Conservation (phyloP, 1,140 invertebrate species). For the Antheraea mylitta region DNA sequence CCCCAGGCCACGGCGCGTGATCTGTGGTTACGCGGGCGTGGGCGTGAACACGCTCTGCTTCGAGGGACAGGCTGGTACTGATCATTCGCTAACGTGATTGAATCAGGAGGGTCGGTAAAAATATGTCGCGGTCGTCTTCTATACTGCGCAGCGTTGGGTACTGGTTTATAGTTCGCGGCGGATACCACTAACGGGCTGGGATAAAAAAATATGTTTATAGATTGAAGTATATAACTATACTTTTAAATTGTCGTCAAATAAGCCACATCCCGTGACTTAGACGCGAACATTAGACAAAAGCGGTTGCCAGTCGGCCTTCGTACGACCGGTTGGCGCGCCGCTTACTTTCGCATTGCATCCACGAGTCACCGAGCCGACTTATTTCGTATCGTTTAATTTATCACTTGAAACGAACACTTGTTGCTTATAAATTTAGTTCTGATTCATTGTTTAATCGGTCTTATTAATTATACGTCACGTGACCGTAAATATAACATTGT, state of each 20-base stretch:
- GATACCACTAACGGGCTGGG: too few relatives aligned
- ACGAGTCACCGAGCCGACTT: constrained; percentile 25
- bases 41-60: too few relatives aligned
- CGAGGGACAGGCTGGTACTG: too few relatives aligned
- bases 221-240: too few relatives aligned
- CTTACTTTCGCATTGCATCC: constrained; percentile 69
- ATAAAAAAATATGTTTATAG: too few relatives aligned
- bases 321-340: constrained; percentile 57
- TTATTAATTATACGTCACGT: not conserved
- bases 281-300: constrained; percentile 55
- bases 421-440: not conserved
- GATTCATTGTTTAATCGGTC: not conserved
- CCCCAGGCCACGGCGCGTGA: too few relatives aligned
- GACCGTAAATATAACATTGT: not conserved
- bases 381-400: constrained; percentile 29
- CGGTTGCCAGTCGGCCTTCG: constrained; percentile 59
- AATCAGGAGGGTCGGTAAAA: too few relatives aligned
- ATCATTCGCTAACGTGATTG: too few relatives aligned
- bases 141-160: too few relatives aligned
- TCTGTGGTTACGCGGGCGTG: too few relatives aligned
- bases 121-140: too few relatives aligned
- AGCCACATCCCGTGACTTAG: constrained; percentile 26
- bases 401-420: not conserved
- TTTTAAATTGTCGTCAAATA: not conserved
- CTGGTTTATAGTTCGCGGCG: too few relatives aligned